phyloP scores from a whole-genome alignment of 1,140 invertebrate genomes.

The Bombyx mandarina region DNA sequence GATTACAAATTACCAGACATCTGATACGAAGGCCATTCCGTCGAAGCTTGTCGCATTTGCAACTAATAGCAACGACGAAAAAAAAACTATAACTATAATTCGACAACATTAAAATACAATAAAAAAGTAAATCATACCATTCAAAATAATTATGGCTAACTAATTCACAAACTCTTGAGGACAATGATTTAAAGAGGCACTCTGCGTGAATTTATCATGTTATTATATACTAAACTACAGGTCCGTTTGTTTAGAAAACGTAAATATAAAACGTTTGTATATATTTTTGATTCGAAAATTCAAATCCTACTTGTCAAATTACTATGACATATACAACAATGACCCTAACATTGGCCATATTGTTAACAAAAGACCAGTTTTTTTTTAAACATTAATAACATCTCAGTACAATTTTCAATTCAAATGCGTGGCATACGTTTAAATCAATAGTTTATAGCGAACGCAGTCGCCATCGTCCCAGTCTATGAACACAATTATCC shows the following conservation, averaged over 20 bases:
- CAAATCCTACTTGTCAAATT: no score
- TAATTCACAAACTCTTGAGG: slow-evolving; percentile 45
- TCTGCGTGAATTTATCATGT: slow-evolving; percentile 65
- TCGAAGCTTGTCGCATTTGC: slow-evolving; percentile 15
- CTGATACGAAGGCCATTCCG: slow-evolving; percentile 41
- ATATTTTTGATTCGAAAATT: no score
- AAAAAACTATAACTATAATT: slow-evolving; percentile 51
- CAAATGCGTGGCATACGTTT: no score
- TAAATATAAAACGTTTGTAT: no score
- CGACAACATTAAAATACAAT: slow-evolving; percentile 49
- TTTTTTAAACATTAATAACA: background rate
- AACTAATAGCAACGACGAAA: slow-evolving; percentile 23
- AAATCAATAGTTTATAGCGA: no score
- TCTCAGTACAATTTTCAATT: no score
- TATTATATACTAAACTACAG: slow-evolving; percentile 44
- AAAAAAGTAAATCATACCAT: slow-evolving; percentile 40
- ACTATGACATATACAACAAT: no score
- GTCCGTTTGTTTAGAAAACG: slow-evolving; percentile 11
- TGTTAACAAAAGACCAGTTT: slow-evolving; percentile 2
- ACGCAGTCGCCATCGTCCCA: slow-evolving; percentile 21
- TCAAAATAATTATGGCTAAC: slow-evolving; percentile 65
- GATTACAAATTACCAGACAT: slow-evolving; percentile 20
- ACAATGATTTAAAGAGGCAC: slow-evolving; percentile 62
- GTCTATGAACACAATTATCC: slow-evolving; percentile 70
- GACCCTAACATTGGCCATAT: no score